phyloP scores from a whole-genome alignment of 1,140 invertebrate genomes.

The Elysia chlorotica region DNA sequence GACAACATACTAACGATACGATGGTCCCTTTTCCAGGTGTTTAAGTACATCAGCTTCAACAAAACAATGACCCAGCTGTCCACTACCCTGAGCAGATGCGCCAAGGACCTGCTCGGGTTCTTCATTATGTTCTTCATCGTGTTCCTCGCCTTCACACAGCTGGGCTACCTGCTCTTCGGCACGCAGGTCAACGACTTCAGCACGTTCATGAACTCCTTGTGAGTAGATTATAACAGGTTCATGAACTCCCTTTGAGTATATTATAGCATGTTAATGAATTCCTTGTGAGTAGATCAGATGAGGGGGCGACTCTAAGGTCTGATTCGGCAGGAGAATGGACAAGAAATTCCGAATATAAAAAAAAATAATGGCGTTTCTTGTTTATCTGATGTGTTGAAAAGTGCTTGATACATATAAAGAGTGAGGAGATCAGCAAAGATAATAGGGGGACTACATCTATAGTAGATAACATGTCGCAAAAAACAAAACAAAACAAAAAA shows the following conservation, averaged over 20 bases:
- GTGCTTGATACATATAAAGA: too few relatives aligned
- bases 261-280: too few relatives aligned
- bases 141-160: constrained; percentile 77
- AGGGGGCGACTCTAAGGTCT: neutral
- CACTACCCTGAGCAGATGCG: constrained; percentile 72
- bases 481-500: too few relatives aligned
- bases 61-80: constrained; percentile 79
- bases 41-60: constrained; percentile 77
- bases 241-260: too few relatives aligned
- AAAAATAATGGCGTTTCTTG: neutral
- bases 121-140: constrained; percentile 83
- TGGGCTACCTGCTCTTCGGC: constrained; percentile 63
- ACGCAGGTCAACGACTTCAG: constrained; percentile 68
- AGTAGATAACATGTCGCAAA: too few relatives aligned
- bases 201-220: constrained; percentile 68
- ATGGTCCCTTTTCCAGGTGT: constrained; percentile 65
- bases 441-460: too few relatives aligned
- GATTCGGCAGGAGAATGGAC: neutral
- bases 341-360: neutral
- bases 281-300: neutral
- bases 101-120: constrained; percentile 78
- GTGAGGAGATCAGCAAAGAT: too few relatives aligned
- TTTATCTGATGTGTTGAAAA: neutral
- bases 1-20: too few relatives aligned
- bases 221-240: too few relatives aligned